Conservation (phyloP, 1,140 invertebrate genomes). For the Seison nebaliae region DNA sequence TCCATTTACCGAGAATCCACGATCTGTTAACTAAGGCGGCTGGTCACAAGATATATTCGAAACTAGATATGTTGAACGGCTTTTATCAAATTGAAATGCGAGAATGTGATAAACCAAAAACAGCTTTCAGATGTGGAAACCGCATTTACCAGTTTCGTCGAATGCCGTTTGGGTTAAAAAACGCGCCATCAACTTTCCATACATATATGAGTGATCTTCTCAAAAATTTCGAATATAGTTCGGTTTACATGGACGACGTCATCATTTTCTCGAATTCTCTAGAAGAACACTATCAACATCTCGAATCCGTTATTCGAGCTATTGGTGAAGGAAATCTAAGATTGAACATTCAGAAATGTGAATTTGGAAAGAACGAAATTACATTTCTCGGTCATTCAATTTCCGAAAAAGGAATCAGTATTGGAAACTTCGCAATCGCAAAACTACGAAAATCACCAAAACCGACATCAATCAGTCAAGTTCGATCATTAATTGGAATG, state of each 20-base stretch:
- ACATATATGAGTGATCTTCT: constrained; percentile 17
- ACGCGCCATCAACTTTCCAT: constrained; percentile 14
- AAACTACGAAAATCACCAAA: constrained; percentile 8
- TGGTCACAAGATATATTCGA: too few relatives aligned
- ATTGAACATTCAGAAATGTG: constrained; percentile 26
- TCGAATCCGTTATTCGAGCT: constrained; percentile 19
- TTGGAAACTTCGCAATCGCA: constrained; percentile 5
- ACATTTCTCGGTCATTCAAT: constrained; percentile 22
- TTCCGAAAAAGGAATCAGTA: constrained; percentile 6
- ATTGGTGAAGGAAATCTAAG: constrained; percentile 23
- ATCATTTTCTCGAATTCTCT: constrained; percentile 20
- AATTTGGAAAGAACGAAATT: constrained; percentile 22
- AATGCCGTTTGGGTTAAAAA: constrained; percentile 15
- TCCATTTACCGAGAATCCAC: too few relatives aligned
- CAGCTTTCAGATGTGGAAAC: constrained; percentile 13
- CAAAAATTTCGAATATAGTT: constrained; percentile 14
- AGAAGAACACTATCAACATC: constrained; percentile 22
- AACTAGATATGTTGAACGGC: neutral
- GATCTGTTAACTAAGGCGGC: too few relatives aligned
- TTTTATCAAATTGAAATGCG: constrained; percentile 10
- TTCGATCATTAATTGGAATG: constrained; percentile 14
- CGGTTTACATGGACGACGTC: constrained; percentile 31
- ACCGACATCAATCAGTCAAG: constrained; percentile 12
- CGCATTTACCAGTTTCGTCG: constrained; percentile 14
- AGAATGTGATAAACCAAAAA: constrained; percentile 9